Base-by-base conservation (phyloP, 2,888 invertebrate species). In the Andrena hattorfiana region DNA sequence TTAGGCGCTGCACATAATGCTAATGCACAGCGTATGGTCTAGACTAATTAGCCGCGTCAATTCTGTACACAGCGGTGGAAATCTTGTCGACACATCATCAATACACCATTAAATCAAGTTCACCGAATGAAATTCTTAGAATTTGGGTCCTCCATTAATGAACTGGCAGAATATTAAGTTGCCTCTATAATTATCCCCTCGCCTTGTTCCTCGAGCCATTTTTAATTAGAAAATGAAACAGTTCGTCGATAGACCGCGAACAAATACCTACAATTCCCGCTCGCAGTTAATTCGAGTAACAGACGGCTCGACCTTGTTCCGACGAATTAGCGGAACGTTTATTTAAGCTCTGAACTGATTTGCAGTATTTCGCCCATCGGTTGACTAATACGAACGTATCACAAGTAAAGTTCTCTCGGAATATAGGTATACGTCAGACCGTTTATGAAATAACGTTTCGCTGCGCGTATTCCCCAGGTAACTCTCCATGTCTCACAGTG, bases 401-500 rank as follows among this genome's bases (percentile, higher is more conserved):
- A 28, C 35, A 5, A 23, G 56, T 10, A 7, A 16, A 51, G n/a
- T 42, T 64, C 35, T 8, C 23, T 3, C n/a, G 49, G 64, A 62
- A 60, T 20, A 66, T 59, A n/a, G n/a, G n/a, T n/a, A 49, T 23
- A 23, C 30, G 59, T 66, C 70, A 42, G 32, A 49, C 59, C 54
- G 26, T 23, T 64, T 71, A 63, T 63, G 74, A 82, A 77, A 74
- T 83, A 82, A 72, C 77, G 10, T 56, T 63, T 70, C 75, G 80
- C 82, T 82, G 51, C 26, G 42, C 28, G 28, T 70, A 69, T 64
- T 77, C 78, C 86, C 76, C 23, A 35, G 73, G 35, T 73, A 67
- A 71, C 76, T 67, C 63, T 84, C 81, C 75, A 72, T 67, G 70
- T 81, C 84, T 81, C 76, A 35, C 75, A 56, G 28, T 23, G 23